Conservation (phyloP, 2,888 invertebrate genomes). For the Drosophila koepferae region DNA sequence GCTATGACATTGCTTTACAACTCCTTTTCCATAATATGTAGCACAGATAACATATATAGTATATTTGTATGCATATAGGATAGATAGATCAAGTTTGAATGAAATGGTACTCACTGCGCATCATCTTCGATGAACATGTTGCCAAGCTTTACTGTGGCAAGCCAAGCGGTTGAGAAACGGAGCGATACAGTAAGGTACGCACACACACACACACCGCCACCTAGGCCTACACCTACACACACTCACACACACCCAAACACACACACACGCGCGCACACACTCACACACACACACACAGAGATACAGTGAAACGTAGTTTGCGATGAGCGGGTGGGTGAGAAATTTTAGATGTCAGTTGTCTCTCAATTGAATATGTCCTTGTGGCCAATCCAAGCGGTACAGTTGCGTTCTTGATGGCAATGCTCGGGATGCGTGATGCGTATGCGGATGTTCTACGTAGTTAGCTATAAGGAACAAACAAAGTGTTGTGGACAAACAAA, state of each 20-base stretch:
- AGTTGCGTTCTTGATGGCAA: conserved; percentile 28
- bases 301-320: conserved; percentile 7
- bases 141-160: conserved; percentile 35
- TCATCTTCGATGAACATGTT: conserved; percentile 84
- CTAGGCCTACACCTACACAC: neutral
- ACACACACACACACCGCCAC: neutral
- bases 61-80: neutral
- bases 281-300: conserved; percentile 9
- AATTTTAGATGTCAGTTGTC: conserved; percentile 17
- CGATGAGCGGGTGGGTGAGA: conserved; percentile 12
- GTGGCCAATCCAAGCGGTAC: conserved; percentile 28
- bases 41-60: conserved; percentile 3
- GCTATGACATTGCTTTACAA: neutral
- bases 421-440: conserved; percentile 19
- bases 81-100: conserved; percentile 1
- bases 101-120: conserved; percentile 81
- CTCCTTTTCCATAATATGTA: neutral
- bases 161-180: conserved; percentile 31
- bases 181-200: conserved; percentile 21
- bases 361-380: conserved; percentile 19
- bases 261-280: conserved; percentile 18
- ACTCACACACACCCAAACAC: neutral
- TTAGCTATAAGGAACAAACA: conserved; percentile 29
- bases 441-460: conserved; percentile 19
- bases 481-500: conserved; percentile 43